These are phyloP conservation scores for Drosophila tanythrix DNA, from an alignment of 2,888 invertebrate species.

Conservation along the genomic window DNA sequence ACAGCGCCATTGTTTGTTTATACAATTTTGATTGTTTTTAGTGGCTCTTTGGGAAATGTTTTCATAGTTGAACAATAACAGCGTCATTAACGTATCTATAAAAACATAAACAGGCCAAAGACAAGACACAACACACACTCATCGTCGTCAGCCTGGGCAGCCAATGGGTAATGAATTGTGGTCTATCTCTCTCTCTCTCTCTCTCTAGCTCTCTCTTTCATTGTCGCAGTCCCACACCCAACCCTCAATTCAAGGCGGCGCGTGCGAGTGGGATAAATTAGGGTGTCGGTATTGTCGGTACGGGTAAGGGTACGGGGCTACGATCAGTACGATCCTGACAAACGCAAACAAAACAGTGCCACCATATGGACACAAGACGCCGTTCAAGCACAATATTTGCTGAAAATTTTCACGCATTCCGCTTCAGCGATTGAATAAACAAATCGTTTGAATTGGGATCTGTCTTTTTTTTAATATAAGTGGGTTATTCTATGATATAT, in stretches of 20 bases:
- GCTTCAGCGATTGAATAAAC: conserved; percentile 55
- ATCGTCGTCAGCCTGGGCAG: conserved; percentile 30
- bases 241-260: conserved; percentile 47
- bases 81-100: conserved; percentile 79
- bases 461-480: conserved; percentile 20
- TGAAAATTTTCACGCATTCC: conserved; percentile 66
- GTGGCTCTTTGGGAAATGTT: conserved; percentile 61
- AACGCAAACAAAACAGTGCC: conserved; percentile 60
- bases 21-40: conserved; percentile 74
- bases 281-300: conserved; percentile 39
- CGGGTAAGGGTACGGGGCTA: neutral
- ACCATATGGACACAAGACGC: conserved; percentile 74
- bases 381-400: conserved; percentile 60
- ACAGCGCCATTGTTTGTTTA: conserved; percentile 78
- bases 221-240: conserved; percentile 47
- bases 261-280: conserved; percentile 64
- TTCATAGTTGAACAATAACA: conserved; percentile 75
- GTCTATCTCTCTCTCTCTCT: neutral
- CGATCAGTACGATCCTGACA: conserved; percentile 34
- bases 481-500: conserved; percentile 5
- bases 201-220: conserved; percentile 3
- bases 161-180: conserved; percentile 40
- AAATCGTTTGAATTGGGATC: conserved; percentile 49
- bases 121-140: conserved; percentile 69
- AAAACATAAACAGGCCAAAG: conserved; percentile 74